phyloP scores from a whole-genome alignment of 2,888 invertebrate genomes.

The Netelia melanura region DNA sequence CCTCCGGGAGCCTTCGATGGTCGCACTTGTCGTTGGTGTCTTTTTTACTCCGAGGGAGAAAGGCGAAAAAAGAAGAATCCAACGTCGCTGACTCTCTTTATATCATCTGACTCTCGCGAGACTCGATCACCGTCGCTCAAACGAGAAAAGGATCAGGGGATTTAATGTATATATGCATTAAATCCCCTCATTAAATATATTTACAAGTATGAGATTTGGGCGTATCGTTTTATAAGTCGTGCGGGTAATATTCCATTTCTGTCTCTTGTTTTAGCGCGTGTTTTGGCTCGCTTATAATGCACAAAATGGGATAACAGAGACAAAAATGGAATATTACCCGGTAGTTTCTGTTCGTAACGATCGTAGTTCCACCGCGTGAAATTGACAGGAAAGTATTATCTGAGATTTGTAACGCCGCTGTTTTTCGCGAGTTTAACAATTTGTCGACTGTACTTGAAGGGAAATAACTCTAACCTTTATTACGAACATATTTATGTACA shows the following conservation, averaged over 20 bases:
- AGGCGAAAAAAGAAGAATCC: neutral
- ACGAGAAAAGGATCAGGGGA: neutral
- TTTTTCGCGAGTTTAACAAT: no score
- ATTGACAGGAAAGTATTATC: no score
- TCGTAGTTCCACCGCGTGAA: no score
- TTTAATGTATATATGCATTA: neutral
- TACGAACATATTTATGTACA: no score
- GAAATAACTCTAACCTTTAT: no score
- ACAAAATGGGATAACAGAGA: neutral
- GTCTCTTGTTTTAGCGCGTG: neutral
- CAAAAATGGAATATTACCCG: neutral
- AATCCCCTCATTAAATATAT: neutral
- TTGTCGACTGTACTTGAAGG: no score
- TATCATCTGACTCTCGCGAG: neutral
- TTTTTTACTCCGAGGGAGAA: constrained; percentile 32
- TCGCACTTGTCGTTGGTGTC: constrained; percentile 17
- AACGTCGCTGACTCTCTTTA: constrained; percentile 1
- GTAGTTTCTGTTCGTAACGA: neutral
- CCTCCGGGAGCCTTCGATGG: constrained; percentile 29
- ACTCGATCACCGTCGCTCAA: constrained; percentile 10
- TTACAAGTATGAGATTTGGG: neutral
- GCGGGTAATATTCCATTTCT: no score
- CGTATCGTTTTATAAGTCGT: constrained; percentile 16
- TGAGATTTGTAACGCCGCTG: no score
- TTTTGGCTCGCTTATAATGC: neutral